Conservation (phyloP, 2,888 invertebrate genomes). For the Sicus ferrugineus region DNA sequence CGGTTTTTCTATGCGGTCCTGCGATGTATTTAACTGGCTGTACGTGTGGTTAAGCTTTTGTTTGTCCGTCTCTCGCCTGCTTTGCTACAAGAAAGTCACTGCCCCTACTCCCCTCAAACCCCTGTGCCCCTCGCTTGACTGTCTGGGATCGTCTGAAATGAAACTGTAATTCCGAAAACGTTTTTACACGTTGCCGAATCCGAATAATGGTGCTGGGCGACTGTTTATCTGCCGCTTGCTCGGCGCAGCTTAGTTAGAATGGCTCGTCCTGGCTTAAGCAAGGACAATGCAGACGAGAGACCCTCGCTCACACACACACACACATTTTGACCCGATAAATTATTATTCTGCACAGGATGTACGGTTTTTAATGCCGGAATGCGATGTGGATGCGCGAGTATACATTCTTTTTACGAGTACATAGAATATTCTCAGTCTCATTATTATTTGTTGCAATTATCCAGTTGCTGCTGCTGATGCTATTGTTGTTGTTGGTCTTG, state of each 20-base stretch:
- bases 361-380: conserved; percentile 1
- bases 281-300: neutral
- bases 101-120: too few species aligned
- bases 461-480: neutral
- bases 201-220: neutral
- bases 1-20: too few species aligned
- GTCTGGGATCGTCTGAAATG: conserved; percentile 25
- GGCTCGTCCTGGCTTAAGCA: conserved; percentile 11
- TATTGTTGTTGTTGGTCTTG: neutral
- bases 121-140: neutral
- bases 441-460: neutral
- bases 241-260: neutral
- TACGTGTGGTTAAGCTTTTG: too few species aligned
- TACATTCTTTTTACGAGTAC: neutral
- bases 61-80: too few species aligned
- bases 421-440: neutral
- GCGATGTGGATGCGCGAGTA: neutral
- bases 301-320: neutral
- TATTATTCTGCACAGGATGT: conserved; percentile 20
- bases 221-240: neutral
- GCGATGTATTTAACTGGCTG: too few species aligned
- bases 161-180: conserved; percentile 32
- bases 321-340: neutral
- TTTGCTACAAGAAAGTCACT: neutral
- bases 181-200: conserved; percentile 25